Base-by-base conservation (phyloP, 2,888 invertebrate genomes). In the Melipona bicolor region DNA sequence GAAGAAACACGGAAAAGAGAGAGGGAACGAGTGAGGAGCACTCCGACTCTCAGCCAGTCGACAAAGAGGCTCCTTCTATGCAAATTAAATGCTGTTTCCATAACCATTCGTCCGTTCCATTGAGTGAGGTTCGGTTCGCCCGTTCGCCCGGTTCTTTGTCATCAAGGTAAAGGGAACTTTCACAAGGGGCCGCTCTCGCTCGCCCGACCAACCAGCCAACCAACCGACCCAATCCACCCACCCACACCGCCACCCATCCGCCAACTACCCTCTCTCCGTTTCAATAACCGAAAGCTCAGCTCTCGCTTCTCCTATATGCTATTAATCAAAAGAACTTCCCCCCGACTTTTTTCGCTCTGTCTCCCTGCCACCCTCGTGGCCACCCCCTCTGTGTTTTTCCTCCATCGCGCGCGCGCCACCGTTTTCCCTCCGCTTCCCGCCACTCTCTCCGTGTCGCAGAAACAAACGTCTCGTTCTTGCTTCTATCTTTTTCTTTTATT, bases 11-110 rank as follows among this genome's bases (percentile, higher is more conserved):
- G 79, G 81, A 76, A 75, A 72, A 87, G 84, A 80, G 85, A 81
- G 77, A 69, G 85, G 85, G 71, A 64, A 84, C 72, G 83, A 79
- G 85, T 62, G 86, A 90, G 89, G 86, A 85, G 88, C 83, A 85
- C 87, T 81, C 69, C 88, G 79, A 85, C 88, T 90, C 88, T 91
- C 87, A 89, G 88, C 84, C 82, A 88, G 92, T 93, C 93, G 93
- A 93, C 93, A 94, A 94, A 94, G 94, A 93, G 92, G 91, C 94
- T 94, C 94, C 93, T 94, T 94, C 94, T 94, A 94, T 94, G 94
- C 94, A 94, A 94, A 94, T 94, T 94, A 94, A 94, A 94, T 94
- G 94, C 94, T 94, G 94, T 94, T 94, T 94, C 94, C 94, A 94
- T 94, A 94, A 94, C 94, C 94, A 94, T 94, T 94, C 94, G 94